Base-by-base conservation (phyloP, 2,888 invertebrate genomes). In the Hesperia comma region DNA sequence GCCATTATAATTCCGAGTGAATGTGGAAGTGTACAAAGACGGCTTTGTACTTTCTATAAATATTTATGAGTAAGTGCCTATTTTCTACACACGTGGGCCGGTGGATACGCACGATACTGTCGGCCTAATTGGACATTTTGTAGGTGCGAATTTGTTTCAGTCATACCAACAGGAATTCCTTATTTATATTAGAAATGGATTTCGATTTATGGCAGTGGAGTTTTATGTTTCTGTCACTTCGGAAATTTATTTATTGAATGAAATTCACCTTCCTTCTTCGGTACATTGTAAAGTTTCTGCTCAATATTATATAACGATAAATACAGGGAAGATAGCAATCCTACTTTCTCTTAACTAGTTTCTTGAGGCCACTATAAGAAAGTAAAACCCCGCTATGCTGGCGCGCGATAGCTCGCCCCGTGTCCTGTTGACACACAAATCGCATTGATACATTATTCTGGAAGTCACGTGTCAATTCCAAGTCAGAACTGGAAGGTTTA, bases 311-410 rank as follows among this genome's bases (percentile, higher is more conserved):
- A 84, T 87, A 87, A 88, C 79, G 81, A 85, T 87, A 87, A 86
- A 86, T 82, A 78, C 79, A 81, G 75, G 79, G 82, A 85, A 86
- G 84, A 87, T 85, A 84, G 86, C 84, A 85, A 88, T 87, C 88
- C 90, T 89, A 92, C 90, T 92, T 92, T 92, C 91, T 90, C 92
- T 88, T 86, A 88, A 90, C 90, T 90, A 87, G 88, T 90, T 90
- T 90, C 86, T 88, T 86, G 86, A 84, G 88, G 90, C 88, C 86
- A 87, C 85, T 84, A 82, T 82, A 89, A 88, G 92, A 92, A 92
- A 92, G 92, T 92, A 92, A 92, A 92, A 92, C 90, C 86, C 90
- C 89, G 89, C 90, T 89, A 89, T 86, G 88, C 86, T 82, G 78
- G 85, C 84, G 86, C 86, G 86, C 85, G 77, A 75, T 69, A 72